Conservation (phyloP, 2,797 vertebrate genomes). For the Crenichthys baileyi region DNA sequence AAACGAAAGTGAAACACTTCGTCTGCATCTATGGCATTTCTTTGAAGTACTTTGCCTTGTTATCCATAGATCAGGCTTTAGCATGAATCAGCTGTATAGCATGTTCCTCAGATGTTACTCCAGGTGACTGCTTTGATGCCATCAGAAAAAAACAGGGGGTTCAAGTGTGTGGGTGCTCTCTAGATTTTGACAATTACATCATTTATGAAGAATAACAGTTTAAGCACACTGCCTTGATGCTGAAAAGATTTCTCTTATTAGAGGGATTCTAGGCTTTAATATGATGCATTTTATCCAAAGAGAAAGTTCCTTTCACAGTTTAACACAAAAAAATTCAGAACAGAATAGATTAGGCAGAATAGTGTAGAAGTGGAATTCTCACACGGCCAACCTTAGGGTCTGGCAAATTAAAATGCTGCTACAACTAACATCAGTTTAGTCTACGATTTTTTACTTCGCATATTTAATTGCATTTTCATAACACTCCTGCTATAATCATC, state of each 20-base stretch:
- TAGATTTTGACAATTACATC: slow-evolving; percentile 58
- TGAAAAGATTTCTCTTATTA: slow-evolving; percentile 50
- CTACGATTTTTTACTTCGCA: not conserved
- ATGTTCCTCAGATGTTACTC: slow-evolving; percentile 68
- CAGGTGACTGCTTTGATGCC: slow-evolving; percentile 45
- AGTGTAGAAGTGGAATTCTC: slow-evolving; percentile 36
- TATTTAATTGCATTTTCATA: not conserved
- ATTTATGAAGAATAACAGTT: slow-evolving; percentile 42
- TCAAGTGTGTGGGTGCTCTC: not conserved
- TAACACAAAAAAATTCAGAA: slow-evolving; percentile 40
- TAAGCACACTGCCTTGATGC: slow-evolving; percentile 54
- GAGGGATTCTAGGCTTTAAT: slow-evolving; percentile 45
- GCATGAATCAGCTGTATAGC: slow-evolving; percentile 53
- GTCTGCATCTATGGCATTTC: slow-evolving; percentile 54
- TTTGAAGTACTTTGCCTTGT: slow-evolving; percentile 62
- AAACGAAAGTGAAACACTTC: slow-evolving; percentile 59
- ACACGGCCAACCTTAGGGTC: slow-evolving; percentile 6
- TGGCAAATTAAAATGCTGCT: not conserved
- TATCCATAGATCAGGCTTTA: slow-evolving; percentile 55
- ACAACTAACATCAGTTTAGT: not conserved
- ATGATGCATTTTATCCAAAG: slow-evolving; percentile 45
- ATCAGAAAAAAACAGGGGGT: slow-evolving; percentile 28
- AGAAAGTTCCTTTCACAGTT: slow-evolving; percentile 33
- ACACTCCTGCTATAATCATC: not conserved
- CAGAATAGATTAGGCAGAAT: slow-evolving; percentile 47